phyloP scores from a whole-genome alignment of 2,797 vertebrate genomes.

The Alexandromys oeconomus region DNA sequence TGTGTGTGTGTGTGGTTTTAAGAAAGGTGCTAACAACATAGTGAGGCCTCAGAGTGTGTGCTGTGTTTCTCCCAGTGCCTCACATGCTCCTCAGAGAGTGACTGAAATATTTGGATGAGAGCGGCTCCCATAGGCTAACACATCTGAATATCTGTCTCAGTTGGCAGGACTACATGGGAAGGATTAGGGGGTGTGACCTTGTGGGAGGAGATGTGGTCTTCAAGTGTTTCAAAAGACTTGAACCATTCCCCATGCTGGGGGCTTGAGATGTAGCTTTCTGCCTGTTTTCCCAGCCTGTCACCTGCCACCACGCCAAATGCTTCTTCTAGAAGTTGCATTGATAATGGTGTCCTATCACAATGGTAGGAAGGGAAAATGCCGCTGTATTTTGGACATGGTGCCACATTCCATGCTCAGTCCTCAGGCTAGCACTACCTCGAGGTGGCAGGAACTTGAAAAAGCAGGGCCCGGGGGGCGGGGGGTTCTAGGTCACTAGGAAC shows the following conservation, averaged over 20 bases:
- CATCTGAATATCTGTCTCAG: neutral
- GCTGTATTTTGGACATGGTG: neutral
- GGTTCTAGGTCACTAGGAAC: too few species aligned
- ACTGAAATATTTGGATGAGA: neutral
- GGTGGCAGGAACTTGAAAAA: neutral
- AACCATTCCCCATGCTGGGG: neutral
- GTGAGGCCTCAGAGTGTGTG: neutral
- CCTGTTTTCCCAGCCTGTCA: neutral
- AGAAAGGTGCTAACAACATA: neutral
- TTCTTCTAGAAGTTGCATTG: neutral
- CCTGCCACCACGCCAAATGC: neutral
- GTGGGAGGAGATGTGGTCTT: neutral
- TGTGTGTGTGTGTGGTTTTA: neutral
- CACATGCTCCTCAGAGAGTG: neutral
- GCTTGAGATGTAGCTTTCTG: neutral
- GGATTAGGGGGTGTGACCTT: neutral
- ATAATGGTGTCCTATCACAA: neutral
- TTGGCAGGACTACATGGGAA: neutral
- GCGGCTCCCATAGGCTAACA: neutral
- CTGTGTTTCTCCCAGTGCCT: neutral
- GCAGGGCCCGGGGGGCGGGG: too few species aligned
- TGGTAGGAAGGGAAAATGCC: neutral
- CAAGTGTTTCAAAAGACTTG: neutral
- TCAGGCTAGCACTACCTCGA: neutral
- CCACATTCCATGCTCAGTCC: too few species aligned